Evolutionary conservation across 2,113 vertebrate genomes (phyloP).

Genomic region (Pyrgilauda ruficollis): DNA sequence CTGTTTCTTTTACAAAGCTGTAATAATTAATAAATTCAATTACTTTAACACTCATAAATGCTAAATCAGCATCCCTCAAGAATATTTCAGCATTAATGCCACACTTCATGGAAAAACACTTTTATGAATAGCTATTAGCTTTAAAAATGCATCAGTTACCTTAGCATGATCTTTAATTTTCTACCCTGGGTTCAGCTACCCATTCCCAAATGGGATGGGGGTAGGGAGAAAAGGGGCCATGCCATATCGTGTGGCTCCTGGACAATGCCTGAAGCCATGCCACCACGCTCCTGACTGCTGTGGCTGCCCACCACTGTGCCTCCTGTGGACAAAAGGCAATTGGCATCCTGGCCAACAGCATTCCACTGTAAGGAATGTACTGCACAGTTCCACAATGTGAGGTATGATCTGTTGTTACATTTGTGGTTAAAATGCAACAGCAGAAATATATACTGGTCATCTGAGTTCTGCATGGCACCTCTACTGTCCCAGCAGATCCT

Average conservation of each 20-base stretch:
- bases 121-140: neutral
- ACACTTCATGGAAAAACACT: neutral
- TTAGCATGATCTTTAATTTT: neutral
- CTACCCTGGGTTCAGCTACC: neutral
- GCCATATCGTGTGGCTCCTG: fast-evolving
- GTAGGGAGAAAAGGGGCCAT: neutral
- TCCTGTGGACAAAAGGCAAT: neutral
- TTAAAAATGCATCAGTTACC: neutral
- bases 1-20: neutral
- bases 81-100: neutral
- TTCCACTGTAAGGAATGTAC: neutral
- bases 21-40: neutral
- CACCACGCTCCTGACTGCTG: neutral
- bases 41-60: neutral
- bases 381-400: neutral
- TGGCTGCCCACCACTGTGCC: neutral
- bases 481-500: neutral
- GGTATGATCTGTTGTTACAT: neutral
- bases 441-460: neutral
- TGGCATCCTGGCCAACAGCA: neutral
- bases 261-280: fast-evolving
- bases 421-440: neutral
- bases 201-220: neutral
- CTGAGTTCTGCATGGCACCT: neutral
- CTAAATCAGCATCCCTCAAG: neutral